These are phyloP conservation scores for Biston stratarius DNA, from an alignment of 2,888 invertebrate species.

Conservation along the genomic window DNA sequence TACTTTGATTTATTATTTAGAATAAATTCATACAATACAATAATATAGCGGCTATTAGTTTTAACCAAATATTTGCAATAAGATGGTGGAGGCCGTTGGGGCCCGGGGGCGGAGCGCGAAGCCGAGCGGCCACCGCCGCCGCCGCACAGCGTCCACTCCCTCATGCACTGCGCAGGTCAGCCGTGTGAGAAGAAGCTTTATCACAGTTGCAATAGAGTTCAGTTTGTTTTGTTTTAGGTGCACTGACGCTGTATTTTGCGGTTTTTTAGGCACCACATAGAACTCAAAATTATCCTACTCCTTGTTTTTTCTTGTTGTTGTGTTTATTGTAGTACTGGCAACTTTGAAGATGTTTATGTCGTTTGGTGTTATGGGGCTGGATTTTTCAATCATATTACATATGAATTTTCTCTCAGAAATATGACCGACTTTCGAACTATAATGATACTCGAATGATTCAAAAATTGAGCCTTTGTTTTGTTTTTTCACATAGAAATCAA, in stretches of 20 bases:
- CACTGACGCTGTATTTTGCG: constrained; percentile 23
- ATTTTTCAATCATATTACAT: no score
- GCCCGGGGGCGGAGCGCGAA: constrained; percentile 77
- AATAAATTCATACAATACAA: not conserved
- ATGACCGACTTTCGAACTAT: no score
- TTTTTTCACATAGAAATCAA: not conserved
- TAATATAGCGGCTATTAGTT: not conserved
- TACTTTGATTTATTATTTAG: not conserved
- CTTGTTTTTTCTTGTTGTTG: constrained; percentile 4
- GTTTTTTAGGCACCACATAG: constrained; percentile 24
- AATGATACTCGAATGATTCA: not conserved
- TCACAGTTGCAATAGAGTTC: constrained; percentile 35
- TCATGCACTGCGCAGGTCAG: constrained; percentile 94
- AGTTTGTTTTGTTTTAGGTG: constrained; percentile 38
- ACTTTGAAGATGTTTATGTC: not conserved
- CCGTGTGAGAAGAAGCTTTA: constrained; percentile 29
- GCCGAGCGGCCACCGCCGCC: constrained; percentile 91
- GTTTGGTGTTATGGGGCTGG: not conserved
- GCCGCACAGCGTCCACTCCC: constrained; percentile 86
- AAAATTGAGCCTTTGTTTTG: no score
- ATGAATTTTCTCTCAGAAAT: no score
- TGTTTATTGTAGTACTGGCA: not conserved
- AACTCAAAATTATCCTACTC: not conserved
- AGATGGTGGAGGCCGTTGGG: constrained; percentile 81
- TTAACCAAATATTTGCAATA: constrained; percentile 16